These are phyloP conservation scores for Mamestra brassicae DNA, from an alignment of 2,888 invertebrate species.

Conservation along the genomic window DNA sequence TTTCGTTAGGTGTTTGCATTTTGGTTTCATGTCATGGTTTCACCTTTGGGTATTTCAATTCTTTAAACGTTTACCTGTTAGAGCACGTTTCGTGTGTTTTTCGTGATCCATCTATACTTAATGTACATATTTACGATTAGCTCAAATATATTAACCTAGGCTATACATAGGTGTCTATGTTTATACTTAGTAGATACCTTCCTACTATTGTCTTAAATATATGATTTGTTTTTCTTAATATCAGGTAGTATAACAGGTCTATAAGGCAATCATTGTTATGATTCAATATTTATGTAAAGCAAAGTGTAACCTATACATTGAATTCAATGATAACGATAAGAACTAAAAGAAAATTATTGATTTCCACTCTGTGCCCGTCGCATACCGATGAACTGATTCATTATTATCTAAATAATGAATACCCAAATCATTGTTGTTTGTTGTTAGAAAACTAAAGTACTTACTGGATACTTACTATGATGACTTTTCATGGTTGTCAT, in stretches of 20 bases:
- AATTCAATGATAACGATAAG: slow-evolving; percentile 47
- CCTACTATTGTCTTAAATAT: neutral
- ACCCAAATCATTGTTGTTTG: slow-evolving; percentile 4
- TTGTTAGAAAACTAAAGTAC: neutral
- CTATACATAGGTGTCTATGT: neutral
- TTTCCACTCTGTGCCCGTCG: slow-evolving; percentile 26
- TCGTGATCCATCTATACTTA: neutral
- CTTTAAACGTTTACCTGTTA: neutral
- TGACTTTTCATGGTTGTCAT: too few species aligned
- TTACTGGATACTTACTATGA: neutral
- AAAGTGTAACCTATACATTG: slow-evolving; percentile 9
- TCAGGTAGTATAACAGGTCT: neutral
- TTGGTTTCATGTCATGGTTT: too few species aligned
- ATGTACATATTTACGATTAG: too few species aligned
- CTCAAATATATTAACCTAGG: too few species aligned
- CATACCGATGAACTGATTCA: slow-evolving; percentile 26
- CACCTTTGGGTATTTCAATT: neutral
- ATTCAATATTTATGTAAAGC: neutral
- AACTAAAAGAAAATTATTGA: slow-evolving; percentile 43
- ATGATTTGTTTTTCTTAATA: neutral
- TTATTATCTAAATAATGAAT: neutral
- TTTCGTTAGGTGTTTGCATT: too few species aligned
- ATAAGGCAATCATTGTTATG: neutral
- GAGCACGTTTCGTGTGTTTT: neutral
- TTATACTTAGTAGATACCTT: neutral